Percentiles rank a stretch among this genome's conserved stretches.
These are phyloP conservation scores for Chrysaora quinquecirrha DNA, from an alignment of 30 jellyfish, hydroid and myxozoan genomes.

Conservation along the genomic window DNA sequence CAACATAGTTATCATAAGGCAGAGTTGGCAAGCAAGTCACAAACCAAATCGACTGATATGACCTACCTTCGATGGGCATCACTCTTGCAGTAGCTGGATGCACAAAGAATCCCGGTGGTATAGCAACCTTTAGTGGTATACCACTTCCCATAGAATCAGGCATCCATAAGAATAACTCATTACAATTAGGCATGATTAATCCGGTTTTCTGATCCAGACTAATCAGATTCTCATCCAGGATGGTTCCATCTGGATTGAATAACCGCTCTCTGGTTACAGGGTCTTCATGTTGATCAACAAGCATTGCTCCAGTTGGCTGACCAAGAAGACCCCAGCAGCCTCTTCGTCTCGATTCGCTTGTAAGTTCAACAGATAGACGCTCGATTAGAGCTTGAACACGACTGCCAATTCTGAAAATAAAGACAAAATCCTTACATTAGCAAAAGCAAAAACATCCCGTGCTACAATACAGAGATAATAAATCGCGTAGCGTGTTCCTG, in stretches of 20 bases:
- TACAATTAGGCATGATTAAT: slow-evolving; percentile 72
- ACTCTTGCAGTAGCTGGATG: slow-evolving; percentile 93
- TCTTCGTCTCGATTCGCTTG: slow-evolving; percentile 91
- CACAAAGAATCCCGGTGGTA: slow-evolving; percentile 88
- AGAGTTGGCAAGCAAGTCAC: no score
- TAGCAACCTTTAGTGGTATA: slow-evolving; percentile 53
- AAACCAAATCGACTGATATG: no score
- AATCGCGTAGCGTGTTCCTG: no score
- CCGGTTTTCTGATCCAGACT: slow-evolving; percentile 85
- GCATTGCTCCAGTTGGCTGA: slow-evolving; percentile 80
- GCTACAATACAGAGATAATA: no score
- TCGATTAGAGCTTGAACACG: slow-evolving; percentile 79
- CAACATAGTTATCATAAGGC: no score
- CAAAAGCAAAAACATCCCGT: no score
- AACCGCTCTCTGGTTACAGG: slow-evolving; percentile 76
- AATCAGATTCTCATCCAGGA: slow-evolving; percentile 51
- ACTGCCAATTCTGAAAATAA: slow-evolving; percentile 72
- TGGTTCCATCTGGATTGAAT: slow-evolving; percentile 86
- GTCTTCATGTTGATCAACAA: slow-evolving; percentile 68
- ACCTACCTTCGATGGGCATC: slow-evolving; percentile 93
- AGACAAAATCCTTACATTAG: no score
- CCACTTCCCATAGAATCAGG: slow-evolving; percentile 72
- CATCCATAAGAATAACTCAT: slow-evolving; percentile 65
- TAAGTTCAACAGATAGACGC: slow-evolving; percentile 69
- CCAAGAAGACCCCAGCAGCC: slow-evolving; percentile 96